Percentiles rank a stretch among this genome's conserved stretches.
phyloP scores from a whole-genome alignment of 2,888 invertebrate species.

The Cyaniris semiargus region DNA sequence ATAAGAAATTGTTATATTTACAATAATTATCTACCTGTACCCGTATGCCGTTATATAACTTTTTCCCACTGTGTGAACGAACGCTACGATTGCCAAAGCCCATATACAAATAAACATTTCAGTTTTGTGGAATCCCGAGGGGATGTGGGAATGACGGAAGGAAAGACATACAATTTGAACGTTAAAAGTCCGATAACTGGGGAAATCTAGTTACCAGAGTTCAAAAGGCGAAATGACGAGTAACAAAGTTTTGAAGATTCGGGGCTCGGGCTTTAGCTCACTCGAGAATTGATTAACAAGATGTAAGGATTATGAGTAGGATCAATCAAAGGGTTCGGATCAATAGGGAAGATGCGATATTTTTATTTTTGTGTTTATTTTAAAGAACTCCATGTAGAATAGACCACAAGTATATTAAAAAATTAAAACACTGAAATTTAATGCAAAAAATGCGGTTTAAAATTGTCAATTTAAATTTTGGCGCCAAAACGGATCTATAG shows the following conservation, averaged over 20 bases:
- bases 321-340: too few species aligned
- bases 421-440: too few species aligned
- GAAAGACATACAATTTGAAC: neutral
- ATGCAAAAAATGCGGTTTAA: too few species aligned
- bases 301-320: neutral
- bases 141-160: constrained; percentile 17
- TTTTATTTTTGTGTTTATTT: too few species aligned
- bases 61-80: neutral
- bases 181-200: neutral
- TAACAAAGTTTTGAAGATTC: neutral
- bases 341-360: too few species aligned
- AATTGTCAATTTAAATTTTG: too few species aligned
- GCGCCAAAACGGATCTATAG: too few species aligned
- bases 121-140: neutral
- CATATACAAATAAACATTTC: neutral
- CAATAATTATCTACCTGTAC: too few species aligned
- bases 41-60: neutral
- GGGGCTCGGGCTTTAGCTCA: neutral
- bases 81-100: neutral
- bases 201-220: neutral
- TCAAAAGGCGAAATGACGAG: constrained; percentile 13
- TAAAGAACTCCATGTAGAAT: too few species aligned
- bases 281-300: neutral
- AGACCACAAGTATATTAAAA: too few species aligned
- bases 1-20: too few species aligned